Evolutionary conservation across 2,888 invertebrate genomes (phyloP).

Genomic region (Pandemis heparana): DNA sequence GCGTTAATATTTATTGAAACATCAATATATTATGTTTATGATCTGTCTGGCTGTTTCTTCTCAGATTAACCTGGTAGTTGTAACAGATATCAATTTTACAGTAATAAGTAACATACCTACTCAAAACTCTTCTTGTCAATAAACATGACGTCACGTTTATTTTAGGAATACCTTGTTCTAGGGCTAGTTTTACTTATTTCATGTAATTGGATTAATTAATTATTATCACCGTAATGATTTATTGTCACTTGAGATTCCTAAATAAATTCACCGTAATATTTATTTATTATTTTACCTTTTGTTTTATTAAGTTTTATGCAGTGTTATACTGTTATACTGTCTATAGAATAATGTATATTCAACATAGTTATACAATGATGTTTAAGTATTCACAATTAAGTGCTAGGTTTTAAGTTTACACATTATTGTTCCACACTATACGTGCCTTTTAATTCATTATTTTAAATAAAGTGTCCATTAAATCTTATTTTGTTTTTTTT

Average conservation of each 20-base stretch:
- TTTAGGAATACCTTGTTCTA: background rate
- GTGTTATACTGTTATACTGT: background rate
- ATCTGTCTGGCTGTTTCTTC: too few relatives aligned
- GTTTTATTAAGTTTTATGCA: background rate
- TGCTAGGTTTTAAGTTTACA: slow-evolving; percentile 3
- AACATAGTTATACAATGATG: background rate
- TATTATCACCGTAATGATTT: too few relatives aligned
- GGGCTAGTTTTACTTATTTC: background rate
- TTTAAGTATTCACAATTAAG: background rate
- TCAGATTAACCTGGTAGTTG: too few relatives aligned
- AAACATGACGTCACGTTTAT: too few relatives aligned
- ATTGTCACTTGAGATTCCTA: too few relatives aligned
- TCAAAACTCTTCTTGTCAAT: too few relatives aligned
- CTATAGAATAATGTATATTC: background rate
- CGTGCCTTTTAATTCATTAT: background rate
- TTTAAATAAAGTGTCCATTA: background rate
- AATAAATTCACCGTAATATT: too few relatives aligned
- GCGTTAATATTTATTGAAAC: too few relatives aligned
- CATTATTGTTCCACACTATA: background rate
- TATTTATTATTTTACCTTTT: background rate
- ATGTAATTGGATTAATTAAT: background rate
- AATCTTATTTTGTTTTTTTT: background rate
- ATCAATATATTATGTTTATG: too few relatives aligned
- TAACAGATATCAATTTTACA: too few relatives aligned
- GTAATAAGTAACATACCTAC: too few relatives aligned